These are phyloP conservation scores for Pipa parva DNA, from an alignment of 2,113 vertebrate species.

Conservation along the genomic window DNA sequence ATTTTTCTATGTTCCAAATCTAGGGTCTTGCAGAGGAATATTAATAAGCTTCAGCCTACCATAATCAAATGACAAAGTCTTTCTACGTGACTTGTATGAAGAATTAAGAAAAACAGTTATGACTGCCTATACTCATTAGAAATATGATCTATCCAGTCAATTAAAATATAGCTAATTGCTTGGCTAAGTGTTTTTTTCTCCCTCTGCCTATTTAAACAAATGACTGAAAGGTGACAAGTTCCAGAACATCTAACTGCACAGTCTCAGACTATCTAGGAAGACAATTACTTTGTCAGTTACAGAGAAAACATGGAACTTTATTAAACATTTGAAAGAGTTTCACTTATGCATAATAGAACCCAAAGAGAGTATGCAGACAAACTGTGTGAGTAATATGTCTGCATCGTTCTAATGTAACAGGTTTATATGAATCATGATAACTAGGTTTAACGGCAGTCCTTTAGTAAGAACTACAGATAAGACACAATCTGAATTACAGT, in stretches of 20 bases:
- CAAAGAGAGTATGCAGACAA: no score
- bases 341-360: no score
- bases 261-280: constrained; percentile 17
- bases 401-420: no score
- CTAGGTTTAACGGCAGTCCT: no score
- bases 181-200: constrained; percentile 29
- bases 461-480: no score
- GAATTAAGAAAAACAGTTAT: background rate
- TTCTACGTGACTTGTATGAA: background rate
- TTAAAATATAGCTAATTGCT: constrained; percentile 38
- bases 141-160: constrained; percentile 32
- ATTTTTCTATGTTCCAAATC: no score
- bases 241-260: constrained; percentile 16
- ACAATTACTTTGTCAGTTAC: constrained; percentile 23
- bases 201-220: constrained; percentile 28
- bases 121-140: constrained; percentile 23
- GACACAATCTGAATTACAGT: no score
- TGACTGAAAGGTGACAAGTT: constrained; percentile 35
- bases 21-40: background rate
- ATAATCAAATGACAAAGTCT: constrained; percentile 3
- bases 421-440: no score
- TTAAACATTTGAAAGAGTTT: constrained; percentile 14
- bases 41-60: constrained; percentile 7
- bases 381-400: no score
- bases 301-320: constrained; percentile 7